Conservation (phyloP, 2,797 vertebrate species). For the Perodicticus potto region DNA sequence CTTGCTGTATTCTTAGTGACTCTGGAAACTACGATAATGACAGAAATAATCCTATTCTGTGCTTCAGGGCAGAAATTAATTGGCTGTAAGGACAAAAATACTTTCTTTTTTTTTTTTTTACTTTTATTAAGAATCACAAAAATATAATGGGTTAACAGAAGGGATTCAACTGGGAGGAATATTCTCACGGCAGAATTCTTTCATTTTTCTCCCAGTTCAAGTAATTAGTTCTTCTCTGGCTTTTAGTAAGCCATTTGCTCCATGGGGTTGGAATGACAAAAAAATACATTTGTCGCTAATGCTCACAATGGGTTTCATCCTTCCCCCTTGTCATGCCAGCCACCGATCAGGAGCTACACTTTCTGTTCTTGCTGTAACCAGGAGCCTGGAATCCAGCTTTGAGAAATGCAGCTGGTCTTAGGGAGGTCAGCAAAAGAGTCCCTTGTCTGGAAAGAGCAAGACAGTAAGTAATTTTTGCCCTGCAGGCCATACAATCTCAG, state of each 20-base stretch:
- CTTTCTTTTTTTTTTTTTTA: background rate
- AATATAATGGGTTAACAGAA: background rate
- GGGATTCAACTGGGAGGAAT: background rate
- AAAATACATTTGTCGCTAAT: background rate
- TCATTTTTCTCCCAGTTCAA: background rate
- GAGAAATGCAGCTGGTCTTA: background rate
- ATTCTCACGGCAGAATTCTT: conserved; percentile 7
- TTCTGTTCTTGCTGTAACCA: background rate
- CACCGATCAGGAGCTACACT: background rate
- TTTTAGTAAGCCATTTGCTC: background rate
- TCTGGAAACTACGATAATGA: conserved; percentile 32
- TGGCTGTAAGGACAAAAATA: conserved; percentile 16
- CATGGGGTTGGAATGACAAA: background rate
- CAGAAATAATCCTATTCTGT: conserved; percentile 57
- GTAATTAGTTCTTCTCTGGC: conserved; percentile 23
- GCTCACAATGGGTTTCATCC: background rate
- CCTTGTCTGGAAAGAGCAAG: background rate
- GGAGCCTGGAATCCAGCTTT: background rate
- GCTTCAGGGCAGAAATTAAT: conserved; percentile 58
- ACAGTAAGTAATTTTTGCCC: background rate
- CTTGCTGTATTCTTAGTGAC: background rate
- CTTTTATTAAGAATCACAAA: conserved; percentile 54
- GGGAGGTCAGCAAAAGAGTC: background rate
- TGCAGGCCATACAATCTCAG: background rate
- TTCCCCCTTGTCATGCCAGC: background rate